phyloP scores from a whole-genome alignment of 2,888 invertebrate species.

The Habroteleia sp. region DNA sequence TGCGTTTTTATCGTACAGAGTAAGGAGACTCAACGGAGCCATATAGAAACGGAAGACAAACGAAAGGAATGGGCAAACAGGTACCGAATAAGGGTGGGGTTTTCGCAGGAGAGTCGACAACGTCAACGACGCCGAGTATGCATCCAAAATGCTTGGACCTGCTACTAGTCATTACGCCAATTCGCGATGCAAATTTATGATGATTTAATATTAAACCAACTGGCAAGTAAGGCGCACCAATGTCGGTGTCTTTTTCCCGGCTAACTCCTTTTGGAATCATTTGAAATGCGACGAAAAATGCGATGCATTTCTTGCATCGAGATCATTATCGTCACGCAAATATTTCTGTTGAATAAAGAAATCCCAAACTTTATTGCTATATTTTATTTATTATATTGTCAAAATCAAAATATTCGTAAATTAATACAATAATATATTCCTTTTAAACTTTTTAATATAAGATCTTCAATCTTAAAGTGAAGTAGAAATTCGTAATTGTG shows the following conservation, averaged over 20 bases:
- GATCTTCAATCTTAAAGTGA: no score
- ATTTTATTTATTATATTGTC: no score
- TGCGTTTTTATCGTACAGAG: slow-evolving; percentile 37
- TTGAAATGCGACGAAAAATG: slow-evolving; percentile 39
- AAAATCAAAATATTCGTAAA: no score
- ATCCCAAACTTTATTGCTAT: no score
- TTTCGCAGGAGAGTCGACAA: slow-evolving; percentile 59
- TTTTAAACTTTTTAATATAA: no score
- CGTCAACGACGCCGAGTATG: slow-evolving; percentile 62
- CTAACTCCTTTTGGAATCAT: slow-evolving; percentile 16
- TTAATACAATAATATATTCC: no score
- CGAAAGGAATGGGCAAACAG: slow-evolving; percentile 36
- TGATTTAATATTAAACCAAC: slow-evolving; percentile 73
- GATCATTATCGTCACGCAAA: slow-evolving; percentile 39
- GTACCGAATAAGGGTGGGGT: slow-evolving; percentile 25
- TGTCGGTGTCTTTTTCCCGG: slow-evolving; percentile 11
- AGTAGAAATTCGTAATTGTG: no score
- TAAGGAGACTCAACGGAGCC: slow-evolving; percentile 54
- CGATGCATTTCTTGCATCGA: slow-evolving; percentile 25
- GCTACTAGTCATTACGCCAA: slow-evolving; percentile 73
- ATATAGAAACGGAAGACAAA: slow-evolving; percentile 55
- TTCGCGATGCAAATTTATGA: slow-evolving; percentile 76
- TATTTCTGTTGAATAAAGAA: slow-evolving; percentile 11
- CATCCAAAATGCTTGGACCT: slow-evolving; percentile 67
- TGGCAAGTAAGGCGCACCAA: slow-evolving; percentile 35